Evolutionary conservation across 2,797 vertebrate genomes (phyloP), one percentile per base, ranked within the genome.

Genomic region (Cryptoprocta ferox): DNA sequence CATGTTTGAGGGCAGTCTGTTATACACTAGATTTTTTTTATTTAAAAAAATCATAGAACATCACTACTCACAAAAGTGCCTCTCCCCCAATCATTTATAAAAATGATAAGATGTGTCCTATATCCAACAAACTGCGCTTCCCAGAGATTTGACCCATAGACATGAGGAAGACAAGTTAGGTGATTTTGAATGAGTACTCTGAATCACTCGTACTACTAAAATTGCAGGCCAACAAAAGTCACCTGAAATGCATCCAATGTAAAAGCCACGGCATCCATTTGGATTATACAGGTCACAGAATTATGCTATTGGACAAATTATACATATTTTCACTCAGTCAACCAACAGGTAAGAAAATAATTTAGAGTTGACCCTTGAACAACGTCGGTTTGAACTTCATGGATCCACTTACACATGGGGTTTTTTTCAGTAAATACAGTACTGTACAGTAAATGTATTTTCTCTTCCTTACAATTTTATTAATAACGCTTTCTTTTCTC

Each of bases 201-300:
- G 42, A 96, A 93, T 87, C 59, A 88, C 53, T 92, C 76, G 84
- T 32, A 85, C 48, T 70, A 76, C 85, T 50, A 95, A 85, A 89
- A 95, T 26, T 81, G 8, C 14, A 71, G 37, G 65, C 59, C 76
- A 92, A 91, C 21, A 75, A 94, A 93, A 94, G 39, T 95, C 76
- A 70, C 28, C 39, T 97, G 56, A 97, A 90, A 96, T 85, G 56
- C 35, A 89, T 65, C 79, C 70, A 94, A 39, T 37, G 13, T 71
- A 91, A 97, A 95, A 96, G 50, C 71, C 39, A 87, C 6, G 48
- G 56, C 48, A 88, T 48, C 53, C 14, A 48, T 73, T n/a, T 92
- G 35, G 37, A 89, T 24, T 71, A 59, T 30, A 66, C 19, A 48
- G 21, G 63, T 82, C 84, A 85, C 56, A 91, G 78, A 95, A 96